Conservation (phyloP, 2,888 invertebrate genomes). For the Tillus elongatus region DNA sequence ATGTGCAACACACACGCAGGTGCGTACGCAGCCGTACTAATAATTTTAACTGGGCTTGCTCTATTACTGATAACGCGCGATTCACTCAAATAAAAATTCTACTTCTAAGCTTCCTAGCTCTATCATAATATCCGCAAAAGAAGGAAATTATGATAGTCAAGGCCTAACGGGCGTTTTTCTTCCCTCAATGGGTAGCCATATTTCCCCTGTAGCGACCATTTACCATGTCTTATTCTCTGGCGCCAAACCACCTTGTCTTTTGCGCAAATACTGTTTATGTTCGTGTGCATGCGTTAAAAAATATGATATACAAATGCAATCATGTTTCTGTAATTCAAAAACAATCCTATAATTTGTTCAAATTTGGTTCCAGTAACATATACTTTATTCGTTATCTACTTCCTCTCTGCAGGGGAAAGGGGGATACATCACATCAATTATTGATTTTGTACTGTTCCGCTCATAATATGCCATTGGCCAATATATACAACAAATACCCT, state of each 20-base stretch:
- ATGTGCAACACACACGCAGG: slow-evolving; percentile 65
- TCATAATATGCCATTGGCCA: slow-evolving; percentile 21
- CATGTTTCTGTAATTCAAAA: slow-evolving; percentile 2
- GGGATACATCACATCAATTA: slow-evolving; percentile 36
- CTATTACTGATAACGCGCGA: slow-evolving; percentile 45
- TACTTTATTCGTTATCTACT: slow-evolving; percentile 17
- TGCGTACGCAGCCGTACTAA: slow-evolving; percentile 94
- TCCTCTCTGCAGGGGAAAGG: slow-evolving; percentile 32
- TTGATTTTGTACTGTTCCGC: slow-evolving; percentile 37
- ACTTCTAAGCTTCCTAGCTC: slow-evolving; percentile 8
- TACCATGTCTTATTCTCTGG: no score
- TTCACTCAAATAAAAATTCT: slow-evolving; percentile 32
- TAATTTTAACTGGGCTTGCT: slow-evolving; percentile 83
- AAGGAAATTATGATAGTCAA: no score
- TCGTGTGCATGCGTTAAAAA: slow-evolving; percentile 37
- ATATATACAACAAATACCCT: slow-evolving; percentile 10
- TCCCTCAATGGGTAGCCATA: slow-evolving; percentile 36
- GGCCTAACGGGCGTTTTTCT: no score
- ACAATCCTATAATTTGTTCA: neutral
- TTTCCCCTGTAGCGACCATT: slow-evolving; percentile 22
- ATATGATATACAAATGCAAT: slow-evolving; percentile 23
- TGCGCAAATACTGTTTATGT: slow-evolving; percentile 36
- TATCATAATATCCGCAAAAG: no score
- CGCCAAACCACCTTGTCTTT: slow-evolving; percentile 34
- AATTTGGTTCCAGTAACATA: neutral